These are phyloP conservation scores for Probosciger aterrimus DNA, from an alignment of 2,113 vertebrate species.

Conservation along the genomic window DNA sequence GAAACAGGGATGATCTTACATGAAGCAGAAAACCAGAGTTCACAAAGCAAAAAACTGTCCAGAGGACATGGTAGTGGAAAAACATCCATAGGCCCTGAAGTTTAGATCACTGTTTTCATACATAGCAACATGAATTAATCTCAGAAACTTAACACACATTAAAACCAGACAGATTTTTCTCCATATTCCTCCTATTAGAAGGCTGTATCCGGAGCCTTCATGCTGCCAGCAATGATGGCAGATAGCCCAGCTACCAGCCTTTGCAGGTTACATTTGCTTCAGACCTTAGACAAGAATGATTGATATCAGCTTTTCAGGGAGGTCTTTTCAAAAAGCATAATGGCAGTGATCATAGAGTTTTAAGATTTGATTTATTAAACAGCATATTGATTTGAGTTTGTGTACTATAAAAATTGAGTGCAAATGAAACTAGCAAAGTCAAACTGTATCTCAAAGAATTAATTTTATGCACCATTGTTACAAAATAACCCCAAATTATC, in stretches of 20 bases:
- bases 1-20: not conserved
- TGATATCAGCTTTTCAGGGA: slow-evolving; percentile 44
- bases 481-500: not conserved
- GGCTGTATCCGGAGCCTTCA: not conserved
- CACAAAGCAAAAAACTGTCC: not conserved
- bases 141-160: not conserved
- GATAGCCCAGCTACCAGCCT: slow-evolving; percentile 58
- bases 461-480: not conserved
- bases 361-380: slow-evolving; percentile 8
- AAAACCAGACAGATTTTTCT: slow-evolving; percentile 42
- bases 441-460: not conserved
- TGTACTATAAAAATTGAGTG: not conserved
- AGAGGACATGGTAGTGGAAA: not conserved
- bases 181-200: slow-evolving; percentile 25
- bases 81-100: not conserved
- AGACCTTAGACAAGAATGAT: slow-evolving; percentile 36
- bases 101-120: not conserved
- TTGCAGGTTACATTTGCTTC: slow-evolving; percentile 57
- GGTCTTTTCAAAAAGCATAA: slow-evolving; percentile 8
- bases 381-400: not conserved
- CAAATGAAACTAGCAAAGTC: not conserved
- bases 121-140: not conserved
- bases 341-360: not conserved
- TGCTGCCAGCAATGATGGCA: slow-evolving; percentile 55
- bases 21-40: not conserved